Conservation (phyloP, 2,113 vertebrate genomes). For the Perca flavescens region DNA sequence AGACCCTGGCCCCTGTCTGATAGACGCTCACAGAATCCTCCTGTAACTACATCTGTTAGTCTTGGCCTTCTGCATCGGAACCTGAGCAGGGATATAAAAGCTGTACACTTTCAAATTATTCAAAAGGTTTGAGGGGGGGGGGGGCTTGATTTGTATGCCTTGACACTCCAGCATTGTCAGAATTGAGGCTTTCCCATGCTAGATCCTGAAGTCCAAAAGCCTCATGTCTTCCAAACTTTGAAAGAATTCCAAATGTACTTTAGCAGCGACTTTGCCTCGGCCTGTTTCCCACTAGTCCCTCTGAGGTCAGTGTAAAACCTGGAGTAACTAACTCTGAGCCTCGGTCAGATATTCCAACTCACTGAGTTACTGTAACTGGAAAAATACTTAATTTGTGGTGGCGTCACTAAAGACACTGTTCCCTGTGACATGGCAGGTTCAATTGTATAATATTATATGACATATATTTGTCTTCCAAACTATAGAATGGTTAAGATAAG, state of each 20-base stretch:
- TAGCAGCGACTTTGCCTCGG: background rate
- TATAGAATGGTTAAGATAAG: conserved; percentile 32
- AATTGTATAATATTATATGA: conserved; percentile 54
- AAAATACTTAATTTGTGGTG: conserved; percentile 65
- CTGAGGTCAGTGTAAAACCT: conserved; percentile 49
- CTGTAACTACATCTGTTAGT: conserved; percentile 57
- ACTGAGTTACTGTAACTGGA: conserved; percentile 50
- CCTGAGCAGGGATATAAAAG: conserved; percentile 8
- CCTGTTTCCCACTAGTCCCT: conserved; percentile 18
- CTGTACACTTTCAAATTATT: conserved; percentile 43
- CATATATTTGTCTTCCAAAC: conserved; percentile 51
- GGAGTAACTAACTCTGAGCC: conserved; percentile 24
- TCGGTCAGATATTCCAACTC: conserved; percentile 40
- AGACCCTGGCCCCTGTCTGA: conserved; percentile 41
- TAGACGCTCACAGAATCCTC: conserved; percentile 20
- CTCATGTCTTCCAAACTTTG: conserved; percentile 18
- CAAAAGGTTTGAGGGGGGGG: conserved; percentile 36
- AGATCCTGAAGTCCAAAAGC: conserved; percentile 13
- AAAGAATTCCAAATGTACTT: conserved; percentile 26
- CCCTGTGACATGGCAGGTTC: conserved; percentile 38
- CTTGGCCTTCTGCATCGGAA: conserved; percentile 42
- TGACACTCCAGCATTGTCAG: conserved; percentile 9
- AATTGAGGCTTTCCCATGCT: background rate
- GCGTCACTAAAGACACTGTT: conserved; percentile 48
- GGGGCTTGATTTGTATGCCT: conserved; percentile 40